Conservation (phyloP, 2,888 invertebrate species). For the Sepiola atlantica region DNA sequence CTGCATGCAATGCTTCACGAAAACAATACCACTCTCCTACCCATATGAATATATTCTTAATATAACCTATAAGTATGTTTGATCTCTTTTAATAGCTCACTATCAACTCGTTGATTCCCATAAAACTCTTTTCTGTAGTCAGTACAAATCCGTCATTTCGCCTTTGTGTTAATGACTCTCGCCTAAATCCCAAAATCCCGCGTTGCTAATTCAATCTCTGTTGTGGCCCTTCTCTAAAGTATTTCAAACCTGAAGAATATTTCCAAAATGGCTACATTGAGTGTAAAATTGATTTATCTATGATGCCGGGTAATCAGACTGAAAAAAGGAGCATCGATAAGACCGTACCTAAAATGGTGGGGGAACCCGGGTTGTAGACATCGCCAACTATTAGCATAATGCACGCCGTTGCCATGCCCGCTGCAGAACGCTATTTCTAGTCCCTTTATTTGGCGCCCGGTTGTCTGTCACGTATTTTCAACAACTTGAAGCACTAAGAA, state of each 20-base stretch:
- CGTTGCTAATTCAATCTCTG: background rate
- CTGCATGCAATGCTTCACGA: too few relatives aligned
- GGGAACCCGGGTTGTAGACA: background rate
- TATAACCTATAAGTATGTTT: too few relatives aligned
- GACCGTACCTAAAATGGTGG: background rate
- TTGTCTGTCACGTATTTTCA: background rate
- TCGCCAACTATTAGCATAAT: background rate
- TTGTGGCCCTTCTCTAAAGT: background rate
- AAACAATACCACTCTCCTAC: too few relatives aligned
- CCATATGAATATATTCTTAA: background rate
- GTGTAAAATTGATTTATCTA: background rate
- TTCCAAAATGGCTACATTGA: background rate
- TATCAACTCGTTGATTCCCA: background rate
- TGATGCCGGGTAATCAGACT: background rate
- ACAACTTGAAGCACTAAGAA: background rate
- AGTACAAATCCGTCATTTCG: background rate
- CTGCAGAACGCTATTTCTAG: background rate
- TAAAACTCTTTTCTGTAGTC: background rate
- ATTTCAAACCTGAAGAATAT: background rate
- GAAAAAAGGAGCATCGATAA: background rate
- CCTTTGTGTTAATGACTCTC: background rate
- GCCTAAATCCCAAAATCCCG: background rate
- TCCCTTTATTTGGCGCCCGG: background rate
- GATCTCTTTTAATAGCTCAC: background rate
- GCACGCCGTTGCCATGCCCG: background rate